Conservation (phyloP, 2,888 invertebrate genomes). For the Ophraella communa region DNA sequence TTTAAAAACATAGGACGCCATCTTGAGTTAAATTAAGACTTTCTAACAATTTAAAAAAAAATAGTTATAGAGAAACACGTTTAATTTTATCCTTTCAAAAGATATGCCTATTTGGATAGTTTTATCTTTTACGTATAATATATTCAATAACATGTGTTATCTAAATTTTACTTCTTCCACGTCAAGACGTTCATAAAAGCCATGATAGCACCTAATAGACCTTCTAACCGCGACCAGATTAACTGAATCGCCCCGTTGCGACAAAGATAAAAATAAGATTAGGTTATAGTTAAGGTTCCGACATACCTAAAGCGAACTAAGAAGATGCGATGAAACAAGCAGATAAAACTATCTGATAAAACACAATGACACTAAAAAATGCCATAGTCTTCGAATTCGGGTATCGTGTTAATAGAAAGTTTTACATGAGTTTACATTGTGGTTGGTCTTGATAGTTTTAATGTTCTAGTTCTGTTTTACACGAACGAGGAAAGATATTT, state of each 20-base stretch:
- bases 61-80: too few relatives aligned
- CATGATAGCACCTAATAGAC: background rate
- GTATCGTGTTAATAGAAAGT: background rate
- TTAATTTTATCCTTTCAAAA: too few relatives aligned
- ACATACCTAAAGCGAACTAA: background rate
- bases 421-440: background rate
- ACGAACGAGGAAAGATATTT: too few relatives aligned
- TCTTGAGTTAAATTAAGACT: too few relatives aligned
- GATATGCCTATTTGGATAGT: too few relatives aligned
- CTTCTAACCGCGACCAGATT: conserved; percentile 3
- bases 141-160: background rate
- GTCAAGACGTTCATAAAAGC: background rate
- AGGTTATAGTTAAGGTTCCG: conserved; percentile 6
- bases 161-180: background rate
- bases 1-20: too few relatives aligned
- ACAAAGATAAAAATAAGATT: background rate
- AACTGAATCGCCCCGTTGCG: background rate
- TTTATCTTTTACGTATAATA: background rate
- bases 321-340: background rate
- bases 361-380: background rate
- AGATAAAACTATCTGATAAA: background rate
- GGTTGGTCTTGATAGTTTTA: background rate
- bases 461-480: background rate
- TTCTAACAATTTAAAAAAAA: too few relatives aligned
- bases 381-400: background rate